Base-by-base conservation (phyloP, 2,888 invertebrate genomes). In the Cartodere bifasciata region DNA sequence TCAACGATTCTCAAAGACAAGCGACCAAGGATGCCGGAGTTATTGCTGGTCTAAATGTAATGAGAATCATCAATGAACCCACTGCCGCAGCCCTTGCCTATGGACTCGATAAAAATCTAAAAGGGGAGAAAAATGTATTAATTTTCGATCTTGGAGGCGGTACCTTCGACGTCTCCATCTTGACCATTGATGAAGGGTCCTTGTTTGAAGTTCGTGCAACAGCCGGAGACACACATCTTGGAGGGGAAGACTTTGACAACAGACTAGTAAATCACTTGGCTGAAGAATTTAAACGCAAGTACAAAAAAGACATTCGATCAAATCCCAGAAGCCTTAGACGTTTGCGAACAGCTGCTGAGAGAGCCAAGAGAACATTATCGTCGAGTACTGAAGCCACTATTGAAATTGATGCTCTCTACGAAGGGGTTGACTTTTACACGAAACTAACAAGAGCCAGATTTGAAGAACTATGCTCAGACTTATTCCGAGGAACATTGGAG, bases 21-120 rank as follows among this genome's bases (percentile, higher is more conserved):
- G 78, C 79, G 34, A 84, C 84, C 4, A 85, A 85, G 53, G 85
- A 86, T 56, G 84, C 86, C n/a, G 85, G 85, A 3, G 50, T 42
- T 37, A 64, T 71, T 34, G 44, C 42, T 33, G 43, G 44, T 37
- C 35, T 87, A 25, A 85, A 85, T 53, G 82, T 87, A 4, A 60
- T 87, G 15, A 68, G 85, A 36, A 85, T 87, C 45, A 81, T 84
- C 48, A 83, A 83, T 55, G 84, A 86, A 52, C 84, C 85, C 4
- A 83, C 82, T 5, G 78, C 76, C 3, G 82, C 79, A 4, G 79
- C 78, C 1, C 63, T 80, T 30, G 78, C 79, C 4, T 79, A 82
- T 50, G 82, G 82, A 2, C 62, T 74, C 16, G 73, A 74, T 48
- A 74, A 73, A 46, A 70, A 81, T 64, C 57, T 75, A 51, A 63